Percentiles rank a stretch among this genome's conserved stretches.
Evolutionary conservation across 1,140 invertebrate genomes (phyloP).

Genomic region (Drosophila repleta): DNA sequence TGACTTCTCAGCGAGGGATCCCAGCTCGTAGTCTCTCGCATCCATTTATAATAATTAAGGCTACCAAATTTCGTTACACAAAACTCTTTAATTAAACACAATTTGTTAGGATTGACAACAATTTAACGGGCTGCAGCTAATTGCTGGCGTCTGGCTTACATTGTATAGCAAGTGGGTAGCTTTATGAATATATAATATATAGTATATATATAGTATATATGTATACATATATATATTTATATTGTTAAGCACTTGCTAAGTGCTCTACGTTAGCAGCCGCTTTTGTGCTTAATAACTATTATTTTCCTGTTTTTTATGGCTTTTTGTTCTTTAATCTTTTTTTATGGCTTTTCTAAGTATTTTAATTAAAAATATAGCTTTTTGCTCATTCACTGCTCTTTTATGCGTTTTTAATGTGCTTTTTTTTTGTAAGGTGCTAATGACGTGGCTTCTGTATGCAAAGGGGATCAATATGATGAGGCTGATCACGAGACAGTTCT

Average conservation of each 20-base stretch:
- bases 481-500: too few relatives aligned
- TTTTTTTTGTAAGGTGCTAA: background rate
- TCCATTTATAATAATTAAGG: slow-evolving; percentile 64
- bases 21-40: slow-evolving; percentile 23
- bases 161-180: background rate
- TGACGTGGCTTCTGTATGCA: too few relatives aligned
- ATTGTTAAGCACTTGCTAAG: slow-evolving; percentile 1
- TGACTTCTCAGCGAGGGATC: too few relatives aligned
- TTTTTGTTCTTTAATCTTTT: background rate
- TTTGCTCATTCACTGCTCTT: background rate
- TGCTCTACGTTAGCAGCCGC: slow-evolving; percentile 1
- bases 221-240: background rate
- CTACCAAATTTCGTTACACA: slow-evolving; percentile 33
- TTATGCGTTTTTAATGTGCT: background rate
- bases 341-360: background rate
- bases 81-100: slow-evolving; percentile 52
- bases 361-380: background rate
- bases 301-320: background rate
- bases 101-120: slow-evolving; percentile 47
- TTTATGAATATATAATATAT: too few relatives aligned
- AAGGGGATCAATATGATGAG: too few relatives aligned
- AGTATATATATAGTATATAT: background rate
- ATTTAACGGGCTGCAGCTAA: slow-evolving; percentile 20
- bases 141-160: background rate
- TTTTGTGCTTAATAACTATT: slow-evolving; percentile 8